These are phyloP conservation scores for Zootermopsis nevadensis DNA, from an alignment of 2,888 invertebrate species.

Conservation along the genomic window DNA sequence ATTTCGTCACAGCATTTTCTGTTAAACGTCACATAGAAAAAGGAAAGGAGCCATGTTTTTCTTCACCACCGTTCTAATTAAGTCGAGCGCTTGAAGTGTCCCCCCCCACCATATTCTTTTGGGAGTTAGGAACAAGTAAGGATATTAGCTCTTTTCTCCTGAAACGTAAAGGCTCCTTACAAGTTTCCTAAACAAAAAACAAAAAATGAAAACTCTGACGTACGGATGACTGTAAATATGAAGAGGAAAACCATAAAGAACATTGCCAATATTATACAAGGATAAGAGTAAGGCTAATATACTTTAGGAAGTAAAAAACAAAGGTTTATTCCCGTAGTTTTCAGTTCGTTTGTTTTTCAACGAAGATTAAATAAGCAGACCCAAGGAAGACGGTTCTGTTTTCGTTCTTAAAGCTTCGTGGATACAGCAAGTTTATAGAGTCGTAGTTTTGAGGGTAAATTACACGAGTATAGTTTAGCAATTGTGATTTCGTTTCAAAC, in stretches of 20 bases:
- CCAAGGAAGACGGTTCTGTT: too few species aligned
- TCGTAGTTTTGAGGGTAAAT: too few species aligned
- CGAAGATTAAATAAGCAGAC: background rate
- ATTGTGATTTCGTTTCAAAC: too few species aligned
- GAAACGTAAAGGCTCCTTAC: conserved; percentile 9
- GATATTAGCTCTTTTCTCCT: conserved; percentile 8
- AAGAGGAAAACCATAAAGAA: conserved; percentile 2
- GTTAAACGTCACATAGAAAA: background rate
- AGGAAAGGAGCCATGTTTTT: background rate
- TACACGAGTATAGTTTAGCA: too few species aligned
- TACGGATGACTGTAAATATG: conserved; percentile 10
- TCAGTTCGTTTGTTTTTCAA: conserved; percentile 13
- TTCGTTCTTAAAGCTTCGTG: too few species aligned
- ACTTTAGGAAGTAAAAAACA: conserved; percentile 3
- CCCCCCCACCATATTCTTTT: background rate
- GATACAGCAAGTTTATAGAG: too few species aligned
- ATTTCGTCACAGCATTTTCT: background rate
- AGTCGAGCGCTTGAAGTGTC: conserved; percentile 9
- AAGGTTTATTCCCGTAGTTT: background rate
- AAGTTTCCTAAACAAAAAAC: conserved; percentile 1
- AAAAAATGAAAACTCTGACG: conserved; percentile 8
- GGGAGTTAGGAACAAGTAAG: background rate
- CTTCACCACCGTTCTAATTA: background rate
- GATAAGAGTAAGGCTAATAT: background rate
- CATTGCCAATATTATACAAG: background rate